Evolutionary conservation across 2,113 vertebrate species (phyloP).

Genomic region (Corydoras sp.): DNA sequence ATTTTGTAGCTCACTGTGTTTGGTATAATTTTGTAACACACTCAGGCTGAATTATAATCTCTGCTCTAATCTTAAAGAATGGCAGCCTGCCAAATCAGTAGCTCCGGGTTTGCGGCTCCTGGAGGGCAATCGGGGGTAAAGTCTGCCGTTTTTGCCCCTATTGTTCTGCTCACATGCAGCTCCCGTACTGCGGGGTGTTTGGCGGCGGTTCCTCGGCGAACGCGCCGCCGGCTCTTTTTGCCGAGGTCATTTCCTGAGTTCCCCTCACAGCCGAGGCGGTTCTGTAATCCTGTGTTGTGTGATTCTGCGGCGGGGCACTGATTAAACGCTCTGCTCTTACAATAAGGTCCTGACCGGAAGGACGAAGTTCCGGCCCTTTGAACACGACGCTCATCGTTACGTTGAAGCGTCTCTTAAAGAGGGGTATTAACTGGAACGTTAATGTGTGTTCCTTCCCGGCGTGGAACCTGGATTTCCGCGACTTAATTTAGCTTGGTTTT

Average conservation of each 20-base stretch:
- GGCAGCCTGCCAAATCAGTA: background rate
- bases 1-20: no score
- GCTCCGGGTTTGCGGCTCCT: background rate
- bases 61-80: no score
- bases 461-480: slow-evolving; percentile 55
- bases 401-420: no score
- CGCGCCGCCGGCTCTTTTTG: background rate
- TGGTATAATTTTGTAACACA: no score
- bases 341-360: no score
- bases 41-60: no score
- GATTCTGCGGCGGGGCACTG: no score
- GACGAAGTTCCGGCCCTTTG: no score
- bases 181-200: slow-evolving; percentile 1
- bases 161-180: slow-evolving; percentile 11
- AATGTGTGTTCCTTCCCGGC: slow-evolving; percentile 43
- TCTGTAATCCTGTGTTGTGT: background rate
- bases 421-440: no score
- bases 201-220: background rate
- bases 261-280: background rate
- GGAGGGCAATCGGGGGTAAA: background rate
- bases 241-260: slow-evolving; percentile 7
- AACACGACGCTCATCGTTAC: no score
- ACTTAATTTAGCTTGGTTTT: no score
- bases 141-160: background rate
- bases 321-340: no score